Conservation (phyloP, 2,797 vertebrate species). For the Dallia pectoralis region DNA sequence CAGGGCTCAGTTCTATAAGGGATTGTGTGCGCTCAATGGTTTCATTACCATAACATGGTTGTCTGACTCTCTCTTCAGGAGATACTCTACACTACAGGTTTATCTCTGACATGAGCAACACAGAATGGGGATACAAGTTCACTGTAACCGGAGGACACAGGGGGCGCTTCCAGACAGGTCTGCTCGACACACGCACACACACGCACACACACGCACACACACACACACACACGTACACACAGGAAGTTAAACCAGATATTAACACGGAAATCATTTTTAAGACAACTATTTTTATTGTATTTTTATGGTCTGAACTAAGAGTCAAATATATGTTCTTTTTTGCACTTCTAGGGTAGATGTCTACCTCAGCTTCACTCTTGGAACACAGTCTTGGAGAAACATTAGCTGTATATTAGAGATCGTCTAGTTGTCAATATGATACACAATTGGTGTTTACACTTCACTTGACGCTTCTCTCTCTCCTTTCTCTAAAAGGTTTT, state of each 20-base stretch:
- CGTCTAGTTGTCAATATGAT: background rate
- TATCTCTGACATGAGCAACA: slow-evolving; percentile 98
- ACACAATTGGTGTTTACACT: background rate
- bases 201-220: background rate
- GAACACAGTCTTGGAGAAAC: background rate
- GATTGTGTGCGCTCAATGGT: background rate
- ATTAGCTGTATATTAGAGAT: background rate
- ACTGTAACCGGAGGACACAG: slow-evolving; percentile 93
- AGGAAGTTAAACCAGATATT: too few species aligned
- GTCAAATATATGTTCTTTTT: background rate
- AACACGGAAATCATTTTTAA: too few species aligned
- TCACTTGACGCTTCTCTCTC: background rate
- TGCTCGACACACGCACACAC: slow-evolving; percentile 2
- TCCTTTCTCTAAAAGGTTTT: slow-evolving; percentile 77
- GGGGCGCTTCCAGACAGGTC: slow-evolving; percentile 96
- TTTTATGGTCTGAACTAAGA: slow-evolving; percentile 13
- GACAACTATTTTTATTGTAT: background rate
- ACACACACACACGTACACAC: background rate
- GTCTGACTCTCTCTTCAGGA: slow-evolving; percentile 67
- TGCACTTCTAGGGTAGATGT: background rate
- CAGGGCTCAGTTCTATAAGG: too few species aligned
- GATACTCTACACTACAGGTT: slow-evolving; percentile 93
- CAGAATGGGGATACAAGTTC: slow-evolving; percentile 98
- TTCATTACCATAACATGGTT: slow-evolving; percentile 1
- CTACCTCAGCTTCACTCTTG: background rate